A percentile compares a stretch with the other conserved stretches of the same genome.
These are phyloP conservation scores for Anthrax anthrax DNA, from an alignment of 2,888 invertebrate species.

Conservation along the genomic window DNA sequence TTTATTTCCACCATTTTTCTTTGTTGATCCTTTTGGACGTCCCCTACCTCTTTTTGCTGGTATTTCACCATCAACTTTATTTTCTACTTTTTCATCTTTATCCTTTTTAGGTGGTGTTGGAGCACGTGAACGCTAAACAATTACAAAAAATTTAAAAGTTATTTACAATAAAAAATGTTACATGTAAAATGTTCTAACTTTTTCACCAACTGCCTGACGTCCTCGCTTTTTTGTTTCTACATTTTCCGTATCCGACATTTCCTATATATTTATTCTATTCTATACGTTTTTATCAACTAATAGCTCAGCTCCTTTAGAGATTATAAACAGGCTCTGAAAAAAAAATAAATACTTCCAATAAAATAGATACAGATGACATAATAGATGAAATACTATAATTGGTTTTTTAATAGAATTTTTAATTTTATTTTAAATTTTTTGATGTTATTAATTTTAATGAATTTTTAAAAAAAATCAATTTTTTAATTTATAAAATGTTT, in stretches of 20 bases:
- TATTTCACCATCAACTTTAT: conserved; percentile 38
- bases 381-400: too few species aligned
- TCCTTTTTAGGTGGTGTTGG: conserved; percentile 36
- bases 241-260: conserved; percentile 18
- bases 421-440: too few species aligned
- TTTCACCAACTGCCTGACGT: conserved; percentile 13
- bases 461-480: too few species aligned
- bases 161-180: neutral
- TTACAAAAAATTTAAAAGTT: neutral
- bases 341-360: too few species aligned
- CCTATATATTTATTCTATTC: too few species aligned
- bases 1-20: conserved; percentile 31
- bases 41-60: conserved; percentile 41
- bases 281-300: too few species aligned
- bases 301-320: too few species aligned
- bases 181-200: conserved; percentile 1
- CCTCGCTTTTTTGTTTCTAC: conserved; percentile 17
- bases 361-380: too few species aligned
- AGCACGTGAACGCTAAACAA: conserved; percentile 34
- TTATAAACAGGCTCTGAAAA: too few species aligned
- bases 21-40: conserved; percentile 42
- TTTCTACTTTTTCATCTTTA: conserved; percentile 36
- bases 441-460: too few species aligned
- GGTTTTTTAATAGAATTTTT: too few species aligned
- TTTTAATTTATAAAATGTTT: too few species aligned